phyloP scores from a whole-genome alignment of 2,797 vertebrate species.

The Eospalax fontanierii region DNA sequence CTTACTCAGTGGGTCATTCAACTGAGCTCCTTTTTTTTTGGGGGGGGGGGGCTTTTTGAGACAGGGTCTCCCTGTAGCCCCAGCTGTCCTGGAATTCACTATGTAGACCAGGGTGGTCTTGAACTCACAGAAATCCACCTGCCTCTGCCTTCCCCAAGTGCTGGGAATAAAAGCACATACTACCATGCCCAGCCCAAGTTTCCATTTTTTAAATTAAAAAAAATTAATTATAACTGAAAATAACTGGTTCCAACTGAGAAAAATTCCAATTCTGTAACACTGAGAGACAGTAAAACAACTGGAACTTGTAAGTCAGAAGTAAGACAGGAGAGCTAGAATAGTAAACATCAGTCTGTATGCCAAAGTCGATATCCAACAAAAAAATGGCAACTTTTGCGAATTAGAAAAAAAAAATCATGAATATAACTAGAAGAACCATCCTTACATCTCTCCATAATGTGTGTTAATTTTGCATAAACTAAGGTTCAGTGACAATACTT shows the following conservation, averaged over 20 bases:
- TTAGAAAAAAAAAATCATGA: background rate
- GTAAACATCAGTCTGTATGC: background rate
- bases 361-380: conserved; percentile 49
- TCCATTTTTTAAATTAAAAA: background rate
- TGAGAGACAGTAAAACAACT: conserved; percentile 49
- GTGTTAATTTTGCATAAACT: background rate
- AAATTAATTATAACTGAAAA: background rate
- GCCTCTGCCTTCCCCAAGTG: too few relatives aligned
- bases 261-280: conserved; percentile 26
- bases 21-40: too few relatives aligned
- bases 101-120: too few relatives aligned
- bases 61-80: too few relatives aligned
- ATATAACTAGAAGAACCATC: background rate
- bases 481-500: conserved; percentile 84
- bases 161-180: too few relatives aligned
- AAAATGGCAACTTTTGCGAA: conserved; percentile 50
- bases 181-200: background rate
- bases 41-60: too few relatives aligned
- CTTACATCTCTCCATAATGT: background rate
- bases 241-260: conserved; percentile 22
- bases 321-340: background rate
- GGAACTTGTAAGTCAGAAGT: conserved; percentile 41
- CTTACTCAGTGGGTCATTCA: background rate
- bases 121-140: too few relatives aligned
- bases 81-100: too few relatives aligned